These are phyloP conservation scores for Amphiduros pacificus DNA, from an alignment of 2,888 invertebrate species.

Conservation along the genomic window DNA sequence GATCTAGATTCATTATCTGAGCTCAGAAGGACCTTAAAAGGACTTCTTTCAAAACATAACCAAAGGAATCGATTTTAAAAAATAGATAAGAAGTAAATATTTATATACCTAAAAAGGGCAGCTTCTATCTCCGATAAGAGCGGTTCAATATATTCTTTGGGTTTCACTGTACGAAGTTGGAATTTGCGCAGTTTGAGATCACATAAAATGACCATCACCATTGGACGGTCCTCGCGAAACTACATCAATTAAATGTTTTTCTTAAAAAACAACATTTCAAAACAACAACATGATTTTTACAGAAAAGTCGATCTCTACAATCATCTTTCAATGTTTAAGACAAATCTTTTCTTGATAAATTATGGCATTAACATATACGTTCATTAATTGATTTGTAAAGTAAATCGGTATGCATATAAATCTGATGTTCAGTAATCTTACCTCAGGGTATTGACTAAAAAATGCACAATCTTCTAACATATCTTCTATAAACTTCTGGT, in stretches of 20 bases:
- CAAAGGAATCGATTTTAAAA: too few species aligned
- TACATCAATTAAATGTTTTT: too few species aligned
- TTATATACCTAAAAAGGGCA: too few species aligned
- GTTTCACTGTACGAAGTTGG: slow-evolving; percentile 40
- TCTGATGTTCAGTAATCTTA: slow-evolving; percentile 30
- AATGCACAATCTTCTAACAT: slow-evolving; percentile 43
- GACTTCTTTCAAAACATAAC: too few species aligned
- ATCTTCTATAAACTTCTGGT: slow-evolving; percentile 45
- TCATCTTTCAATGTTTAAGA: too few species aligned
- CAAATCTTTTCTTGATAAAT: too few species aligned
- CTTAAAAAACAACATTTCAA: not conserved
- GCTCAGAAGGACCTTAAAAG: too few species aligned
- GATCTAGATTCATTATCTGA: too few species aligned
- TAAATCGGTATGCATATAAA: not conserved
- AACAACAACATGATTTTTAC: not conserved
- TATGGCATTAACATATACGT: too few species aligned
- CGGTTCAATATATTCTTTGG: slow-evolving; percentile 35
- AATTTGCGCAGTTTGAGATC: slow-evolving; percentile 55
- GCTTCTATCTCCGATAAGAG: slow-evolving; percentile 43
- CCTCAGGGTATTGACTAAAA: slow-evolving; percentile 45
- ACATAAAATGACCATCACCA: slow-evolving; percentile 51
- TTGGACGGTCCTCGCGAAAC: slow-evolving; percentile 15
- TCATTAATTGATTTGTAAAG: too few species aligned
- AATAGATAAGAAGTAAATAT: too few species aligned
- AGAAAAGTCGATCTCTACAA: too few species aligned